These are phyloP conservation scores for Catharus minimus DNA, from an alignment of 2,113 vertebrate genomes.

Conservation along the genomic window DNA sequence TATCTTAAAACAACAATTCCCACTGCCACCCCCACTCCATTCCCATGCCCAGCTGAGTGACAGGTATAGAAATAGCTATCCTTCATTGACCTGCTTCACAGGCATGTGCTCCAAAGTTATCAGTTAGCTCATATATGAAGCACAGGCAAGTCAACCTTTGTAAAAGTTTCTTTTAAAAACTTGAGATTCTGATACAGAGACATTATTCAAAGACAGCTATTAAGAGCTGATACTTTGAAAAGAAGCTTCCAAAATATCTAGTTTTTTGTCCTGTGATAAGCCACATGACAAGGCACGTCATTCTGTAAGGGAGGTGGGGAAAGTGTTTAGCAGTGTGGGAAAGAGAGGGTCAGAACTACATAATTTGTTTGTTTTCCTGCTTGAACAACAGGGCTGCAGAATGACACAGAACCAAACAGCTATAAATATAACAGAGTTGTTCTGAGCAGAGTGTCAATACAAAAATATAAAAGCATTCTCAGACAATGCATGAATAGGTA, in stretches of 20 bases:
- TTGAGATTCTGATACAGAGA: background rate
- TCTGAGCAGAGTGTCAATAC: background rate
- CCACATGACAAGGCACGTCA: background rate
- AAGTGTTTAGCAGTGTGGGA: constrained; percentile 29
- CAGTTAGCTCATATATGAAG: background rate
- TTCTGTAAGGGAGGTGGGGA: background rate
- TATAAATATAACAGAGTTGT: background rate
- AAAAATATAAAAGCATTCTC: background rate
- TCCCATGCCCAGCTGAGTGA: background rate
- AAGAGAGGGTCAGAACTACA: constrained; percentile 15
- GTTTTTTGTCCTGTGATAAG: constrained; percentile 23
- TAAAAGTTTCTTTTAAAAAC: background rate
- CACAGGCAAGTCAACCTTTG: background rate
- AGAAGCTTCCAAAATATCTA: background rate
- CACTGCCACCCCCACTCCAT: background rate
- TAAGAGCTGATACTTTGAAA: constrained; percentile 6
- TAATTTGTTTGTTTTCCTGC: constrained; percentile 38
- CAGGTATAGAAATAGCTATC: background rate
- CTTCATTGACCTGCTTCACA: background rate
- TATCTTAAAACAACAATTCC: background rate
- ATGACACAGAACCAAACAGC: background rate
- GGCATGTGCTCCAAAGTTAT: background rate
- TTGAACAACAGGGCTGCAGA: constrained; percentile 1
- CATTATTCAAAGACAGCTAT: background rate
- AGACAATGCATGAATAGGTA: background rate